Conservation (phyloP, 1,140 invertebrate species). For the Macrobrachium nipponense region DNA sequence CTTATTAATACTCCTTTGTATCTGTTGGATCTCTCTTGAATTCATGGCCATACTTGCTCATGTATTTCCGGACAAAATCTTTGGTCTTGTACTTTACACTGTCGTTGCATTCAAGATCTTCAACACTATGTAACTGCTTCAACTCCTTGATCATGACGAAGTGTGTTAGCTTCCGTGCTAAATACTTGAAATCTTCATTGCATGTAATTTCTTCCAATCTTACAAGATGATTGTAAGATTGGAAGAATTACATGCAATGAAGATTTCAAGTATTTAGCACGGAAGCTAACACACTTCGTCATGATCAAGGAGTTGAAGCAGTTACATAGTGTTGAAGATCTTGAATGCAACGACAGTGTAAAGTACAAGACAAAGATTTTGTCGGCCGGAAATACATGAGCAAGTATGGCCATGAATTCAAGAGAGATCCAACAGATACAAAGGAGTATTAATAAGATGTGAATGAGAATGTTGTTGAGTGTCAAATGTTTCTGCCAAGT, state of each 20-base stretch:
- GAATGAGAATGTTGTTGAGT: neutral
- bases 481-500: neutral
- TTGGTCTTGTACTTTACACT: constrained; percentile 93
- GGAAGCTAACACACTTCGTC: constrained; percentile 96
- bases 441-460: constrained; percentile 56
- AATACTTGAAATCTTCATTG: no score
- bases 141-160: constrained; percentile 97
- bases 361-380: constrained; percentile 92
- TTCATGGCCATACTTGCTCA: constrained; percentile 85
- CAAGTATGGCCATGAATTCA: constrained; percentile 80
- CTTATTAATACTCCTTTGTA: constrained; percentile 61
- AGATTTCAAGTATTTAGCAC: constrained; percentile 95
- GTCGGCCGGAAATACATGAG: constrained; percentile 97
- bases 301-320: constrained; percentile 96
- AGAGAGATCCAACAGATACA: constrained; percentile 65
- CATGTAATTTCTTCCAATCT: no score
- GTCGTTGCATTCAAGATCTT: constrained; percentile 89
- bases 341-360: constrained; percentile 92
- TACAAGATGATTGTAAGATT: constrained; percentile 83
- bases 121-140: constrained; percentile 89
- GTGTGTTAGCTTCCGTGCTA: constrained; percentile 97
- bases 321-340: constrained; percentile 85
- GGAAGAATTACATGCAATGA: constrained; percentile 89
- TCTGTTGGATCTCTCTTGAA: constrained; percentile 68
- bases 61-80: constrained; percentile 96